phyloP scores from a whole-genome alignment of 2,888 invertebrate species.

The Chrysotoxum bicinctum region DNA sequence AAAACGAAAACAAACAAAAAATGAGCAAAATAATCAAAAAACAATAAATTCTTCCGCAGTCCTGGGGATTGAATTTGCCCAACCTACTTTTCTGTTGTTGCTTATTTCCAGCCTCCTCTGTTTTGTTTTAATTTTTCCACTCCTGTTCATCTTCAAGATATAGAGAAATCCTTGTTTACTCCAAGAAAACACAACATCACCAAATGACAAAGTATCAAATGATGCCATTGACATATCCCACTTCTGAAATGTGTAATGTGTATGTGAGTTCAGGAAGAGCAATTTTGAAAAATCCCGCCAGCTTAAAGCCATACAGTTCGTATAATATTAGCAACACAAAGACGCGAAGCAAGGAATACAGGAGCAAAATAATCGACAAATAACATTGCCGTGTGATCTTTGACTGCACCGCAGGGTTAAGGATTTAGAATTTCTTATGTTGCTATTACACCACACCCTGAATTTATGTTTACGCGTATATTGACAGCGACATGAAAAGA shows the following conservation, averaged over 20 bases:
- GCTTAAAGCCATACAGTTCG: constrained; percentile 1
- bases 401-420: constrained; percentile 28
- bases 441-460: constrained; percentile 9
- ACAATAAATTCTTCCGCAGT: constrained; percentile 51
- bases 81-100: not conserved
- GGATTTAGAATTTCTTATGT: constrained; percentile 29
- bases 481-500: constrained; percentile 2
- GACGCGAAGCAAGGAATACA: not conserved
- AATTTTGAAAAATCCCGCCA: constrained; percentile 4
- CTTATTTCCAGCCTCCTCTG: not conserved
- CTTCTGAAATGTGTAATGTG: constrained; percentile 4
- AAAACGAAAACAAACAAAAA: constrained; percentile 10
- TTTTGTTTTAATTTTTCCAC: constrained; percentile 31
- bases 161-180: constrained; percentile 20
- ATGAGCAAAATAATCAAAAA: constrained; percentile 66
- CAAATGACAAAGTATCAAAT: constrained; percentile 21
- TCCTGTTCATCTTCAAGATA: not conserved
- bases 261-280: constrained; percentile 7
- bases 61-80: constrained; percentile 16
- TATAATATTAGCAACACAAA: not conserved
- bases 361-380: constrained; percentile 23
- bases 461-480: not conserved
- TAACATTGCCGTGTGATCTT: not conserved
- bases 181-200: constrained; percentile 6
- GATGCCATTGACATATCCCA: constrained; percentile 30